Evolutionary conservation across 1,140 invertebrate genomes (phyloP), one percentile per base, ranked within the genome.

Genomic region (Drosophila teissieri): DNA sequence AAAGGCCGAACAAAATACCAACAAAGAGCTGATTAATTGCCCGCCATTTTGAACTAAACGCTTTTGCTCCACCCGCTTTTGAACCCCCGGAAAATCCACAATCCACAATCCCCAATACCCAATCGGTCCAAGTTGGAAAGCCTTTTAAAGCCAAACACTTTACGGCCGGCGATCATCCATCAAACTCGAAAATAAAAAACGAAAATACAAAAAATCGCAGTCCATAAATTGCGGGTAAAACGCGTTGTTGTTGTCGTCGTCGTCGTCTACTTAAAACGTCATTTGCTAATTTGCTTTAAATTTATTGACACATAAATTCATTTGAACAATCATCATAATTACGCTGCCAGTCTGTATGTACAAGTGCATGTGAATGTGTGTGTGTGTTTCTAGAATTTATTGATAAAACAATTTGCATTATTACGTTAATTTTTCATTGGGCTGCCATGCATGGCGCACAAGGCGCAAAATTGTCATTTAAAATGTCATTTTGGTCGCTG

Each of bases 351-450:
- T 27, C 46, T 67, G 31, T 42, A 34, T 37, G 57, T 68, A 57
- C 4, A 17, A 48, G 61, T 65, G 44, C 24, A 45, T 67, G 55
- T 46, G 39, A 17, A 19, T 53, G 55, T 37, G 48, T 79, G 74
- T 72, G 63, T 64, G 58, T 80, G 70, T 84, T 73, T 81, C 58
- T 86, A 88, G 83, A 88, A 88, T 88, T 88, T 88, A 88, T 88
- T 88, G 84, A 88, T 88, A 74, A 88, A 88, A 89, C 76, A 89
- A 89, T 89, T 88, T 88, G 80, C 84, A 88, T 88, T 88, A 89
- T 89, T 88, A 88, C 84, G 63, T 77, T 73, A 76, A 89, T 80
- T 77, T 83, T 73, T 86, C 60, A 83, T 80, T 85, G 27, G 19
- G 37, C 39, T 42, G 61, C 57, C 52, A 31, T 60, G 51, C 70